Base-by-base conservation (phyloP, 2,113 vertebrate species). In the Microcebus jonahi region DNA sequence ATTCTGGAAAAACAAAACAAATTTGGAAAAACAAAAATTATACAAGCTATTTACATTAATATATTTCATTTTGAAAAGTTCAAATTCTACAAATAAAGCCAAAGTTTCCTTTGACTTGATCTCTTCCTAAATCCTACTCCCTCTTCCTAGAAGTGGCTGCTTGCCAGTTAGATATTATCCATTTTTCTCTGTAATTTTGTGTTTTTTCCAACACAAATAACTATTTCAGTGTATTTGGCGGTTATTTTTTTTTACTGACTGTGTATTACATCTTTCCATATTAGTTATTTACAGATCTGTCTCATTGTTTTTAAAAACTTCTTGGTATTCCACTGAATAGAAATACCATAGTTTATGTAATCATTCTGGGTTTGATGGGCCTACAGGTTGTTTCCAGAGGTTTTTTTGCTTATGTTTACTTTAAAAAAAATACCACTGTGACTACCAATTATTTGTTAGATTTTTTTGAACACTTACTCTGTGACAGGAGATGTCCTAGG, bases 221-320 rank as follows among this genome's bases (percentile, higher is more conserved):
- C 65, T 67, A 81, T 61, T 77, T 17, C 48, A 27, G 61, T 53
- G 7, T 94, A 55, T 77, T 91, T 82, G 36, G 17, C 73, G 83
- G 50, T 55, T 57, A 10, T 39, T 82, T 57, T 93, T 93, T 39
- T 88, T 86, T 57, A 82, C 9, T 91, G 67, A n/a, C n/a, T 57
- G 42, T 92, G 21, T 18, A 61, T 82, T 80, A 55, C 31, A 6
- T 86, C 31, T 84, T 82, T 50, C 45, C 27, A 63, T 89, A 59
- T 7, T 90, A 29, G 31, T 92, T 97, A 50, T 50, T 70, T 88
- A 57, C 59, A 79, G 34, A 25, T 97, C 29, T 75, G 17, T 42
- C 34, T 36, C 93, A 59, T 71, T 92, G 75, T 94, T 94, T 45
- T 42, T 55, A 90, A 97, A 89, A 92, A 71, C 3, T 48, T 87